Base-by-base conservation (phyloP, 2,888 invertebrate species). In the Drosophila picticornis region DNA sequence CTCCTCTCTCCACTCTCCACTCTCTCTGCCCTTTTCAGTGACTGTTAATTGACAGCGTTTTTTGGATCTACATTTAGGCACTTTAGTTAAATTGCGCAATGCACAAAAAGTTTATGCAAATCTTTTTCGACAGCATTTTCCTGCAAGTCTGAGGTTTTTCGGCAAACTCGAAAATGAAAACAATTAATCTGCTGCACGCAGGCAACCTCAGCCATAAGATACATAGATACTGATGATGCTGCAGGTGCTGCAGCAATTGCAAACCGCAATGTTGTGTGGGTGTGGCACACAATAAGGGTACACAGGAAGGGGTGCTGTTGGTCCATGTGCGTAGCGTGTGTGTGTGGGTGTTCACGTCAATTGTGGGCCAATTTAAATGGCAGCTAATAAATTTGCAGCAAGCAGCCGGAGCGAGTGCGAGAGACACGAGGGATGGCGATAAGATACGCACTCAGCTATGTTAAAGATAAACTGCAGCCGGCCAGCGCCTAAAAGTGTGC, bases 321-420 rank as follows among this genome's bases (percentile, higher is more conserved):
- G 60, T 25, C 7, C 19, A 16, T 16, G 46, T 5, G 46, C 1
- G 46, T 32, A 13, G 25, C 25, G 4, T 50, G n/a, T n/a, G n/a
- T 38, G 57, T 19, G 32, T 43, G 62, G 6, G 36, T 56, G 67
- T 62, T 36, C 64, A 69, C 62, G 71, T 75, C 81, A 82, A 83
- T 82, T 79, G 79, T 77, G 79, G 68, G 55, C 55, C 73, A 73
- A 74, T 77, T 79, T 75, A 77, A 85, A 86, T 77, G 88, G 88
- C 84, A 86, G 87, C 90, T 88, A 90, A 87, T 87, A 87, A 90
- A 87, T 90, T 84, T 86, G 67, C 60, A 78, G 84, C 75, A 69
- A 63, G 74, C 80, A 82, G n/a, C 71, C 69, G 65, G 75, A 78
- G 56, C 64, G 50, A 59, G 19, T 10, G 82, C 70, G 63, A 73